phyloP scores from a whole-genome alignment of 2,888 invertebrate genomes.

The Papilio gigon region DNA sequence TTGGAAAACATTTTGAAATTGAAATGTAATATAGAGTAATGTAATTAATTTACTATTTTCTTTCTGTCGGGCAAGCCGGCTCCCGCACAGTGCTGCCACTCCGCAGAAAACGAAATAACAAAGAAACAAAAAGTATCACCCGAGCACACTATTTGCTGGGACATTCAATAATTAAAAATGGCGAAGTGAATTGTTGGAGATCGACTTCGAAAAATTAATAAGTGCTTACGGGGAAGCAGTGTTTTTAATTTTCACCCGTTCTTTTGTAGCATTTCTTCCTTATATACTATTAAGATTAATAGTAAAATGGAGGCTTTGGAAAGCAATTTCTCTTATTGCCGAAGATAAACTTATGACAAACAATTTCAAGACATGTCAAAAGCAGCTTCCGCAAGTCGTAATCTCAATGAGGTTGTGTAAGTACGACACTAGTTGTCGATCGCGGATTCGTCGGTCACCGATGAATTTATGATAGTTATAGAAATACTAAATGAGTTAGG shows the following conservation, averaged over 20 bases:
- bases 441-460: not conserved
- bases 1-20: conserved; percentile 14
- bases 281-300: conserved; percentile 23
- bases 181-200: conserved; percentile 32
- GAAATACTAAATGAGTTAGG: too few relatives aligned
- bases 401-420: not conserved
- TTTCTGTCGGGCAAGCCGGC: not conserved
- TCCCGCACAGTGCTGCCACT: conserved; percentile 9
- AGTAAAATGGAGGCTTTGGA: not conserved
- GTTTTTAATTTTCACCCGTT: conserved; percentile 24
- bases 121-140: conserved; percentile 2
- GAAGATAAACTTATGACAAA: not conserved
- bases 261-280: conserved; percentile 3
- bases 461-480: not conserved
- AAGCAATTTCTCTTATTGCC: not conserved
- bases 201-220: conserved; percentile 37
- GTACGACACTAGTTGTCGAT: not conserved
- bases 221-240: conserved; percentile 16
- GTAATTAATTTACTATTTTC: conserved; percentile 19
- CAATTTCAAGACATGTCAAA: not conserved
- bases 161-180: conserved; percentile 40
- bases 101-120: not conserved
- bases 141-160: conserved; percentile 20
- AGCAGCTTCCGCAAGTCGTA: not conserved
- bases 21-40: not conserved